Conservation (phyloP, 2,888 invertebrate genomes). For the Anaspis maculata region DNA sequence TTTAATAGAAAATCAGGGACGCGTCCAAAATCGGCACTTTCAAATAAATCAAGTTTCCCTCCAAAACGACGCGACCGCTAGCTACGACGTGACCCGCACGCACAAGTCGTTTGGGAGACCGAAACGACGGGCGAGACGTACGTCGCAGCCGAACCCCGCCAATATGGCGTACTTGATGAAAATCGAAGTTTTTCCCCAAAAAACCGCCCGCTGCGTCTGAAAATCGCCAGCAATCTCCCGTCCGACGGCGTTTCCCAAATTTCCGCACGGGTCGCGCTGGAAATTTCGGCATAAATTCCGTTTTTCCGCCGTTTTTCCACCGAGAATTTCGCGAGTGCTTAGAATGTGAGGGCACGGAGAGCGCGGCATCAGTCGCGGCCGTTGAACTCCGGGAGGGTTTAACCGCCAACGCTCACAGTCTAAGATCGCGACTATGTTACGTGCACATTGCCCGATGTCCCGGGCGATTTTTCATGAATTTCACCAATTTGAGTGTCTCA, state of each 20-base stretch:
- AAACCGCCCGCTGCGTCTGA: not conserved
- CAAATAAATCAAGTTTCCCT: conserved; percentile 34
- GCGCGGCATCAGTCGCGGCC: conserved; percentile 6
- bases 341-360: conserved; percentile 29
- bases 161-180: conserved; percentile 27
- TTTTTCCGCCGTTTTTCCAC: too few relatives aligned
- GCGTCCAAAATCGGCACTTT: conserved; percentile 2
- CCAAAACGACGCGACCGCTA: conserved; percentile 32
- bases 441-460: conserved; percentile 37
- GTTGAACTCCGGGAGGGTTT: conserved; percentile 22
- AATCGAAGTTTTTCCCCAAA: conserved; percentile 18
- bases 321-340: conserved; percentile 12
- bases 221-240: too few relatives aligned
- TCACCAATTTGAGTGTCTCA: conserved; percentile 24
- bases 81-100: conserved; percentile 22
- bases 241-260: too few relatives aligned
- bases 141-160: conserved; percentile 21
- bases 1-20: too few relatives aligned
- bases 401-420: conserved; percentile 34
- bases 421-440: conserved; percentile 35
- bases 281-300: too few relatives aligned
- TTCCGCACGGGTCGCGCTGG: too few relatives aligned
- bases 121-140: conserved; percentile 28
- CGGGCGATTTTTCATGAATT: not conserved
- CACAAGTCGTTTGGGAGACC: conserved; percentile 24